A percentile compares a stretch with the other conserved stretches of the same genome.
These are phyloP conservation scores for Epizoanthus scotinus DNA, from an alignment of 92 coral and sea anemone genomes.

Conservation along the genomic window DNA sequence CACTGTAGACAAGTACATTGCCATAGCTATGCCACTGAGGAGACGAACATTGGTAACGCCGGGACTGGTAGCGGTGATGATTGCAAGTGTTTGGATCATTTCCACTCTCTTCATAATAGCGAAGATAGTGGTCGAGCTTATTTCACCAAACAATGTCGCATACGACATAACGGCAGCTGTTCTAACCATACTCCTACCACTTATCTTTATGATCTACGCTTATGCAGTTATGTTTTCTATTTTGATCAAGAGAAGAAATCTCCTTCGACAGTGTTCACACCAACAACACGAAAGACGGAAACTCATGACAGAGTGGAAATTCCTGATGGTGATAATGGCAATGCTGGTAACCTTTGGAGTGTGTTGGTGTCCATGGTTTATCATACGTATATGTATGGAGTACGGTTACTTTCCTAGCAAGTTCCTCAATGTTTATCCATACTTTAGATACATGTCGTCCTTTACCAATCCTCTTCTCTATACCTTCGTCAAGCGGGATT, in stretches of 20 bases:
- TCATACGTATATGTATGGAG: not conserved
- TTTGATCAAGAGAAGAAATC: not conserved
- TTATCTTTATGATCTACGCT: constrained; percentile 5
- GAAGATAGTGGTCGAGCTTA: not conserved
- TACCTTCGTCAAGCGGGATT: too few species aligned
- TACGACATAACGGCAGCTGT: not conserved
- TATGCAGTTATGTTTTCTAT: constrained; percentile 15
- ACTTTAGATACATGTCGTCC: too few species aligned
- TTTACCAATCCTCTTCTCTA: too few species aligned
- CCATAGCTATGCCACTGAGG: constrained; percentile 7
- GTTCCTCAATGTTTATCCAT: too few species aligned
- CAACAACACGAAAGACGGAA: not conserved
- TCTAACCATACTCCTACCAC: constrained; percentile 5
- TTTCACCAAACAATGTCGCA: not conserved
- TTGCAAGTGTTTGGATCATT: constrained; percentile 27
- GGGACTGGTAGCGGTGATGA: not conserved
- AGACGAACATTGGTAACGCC: not conserved
- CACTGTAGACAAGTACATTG: too few species aligned
- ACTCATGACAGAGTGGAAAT: constrained; percentile 5
- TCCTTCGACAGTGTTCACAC: not conserved
- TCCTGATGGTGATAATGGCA: constrained; percentile 8
- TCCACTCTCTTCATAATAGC: not conserved
- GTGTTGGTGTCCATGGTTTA: constrained; percentile 38
- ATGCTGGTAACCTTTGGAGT: constrained; percentile 6
- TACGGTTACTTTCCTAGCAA: too few species aligned